These are phyloP conservation scores for Pterocles burchelli DNA, from an alignment of 2,113 vertebrate genomes.

Conservation along the genomic window DNA sequence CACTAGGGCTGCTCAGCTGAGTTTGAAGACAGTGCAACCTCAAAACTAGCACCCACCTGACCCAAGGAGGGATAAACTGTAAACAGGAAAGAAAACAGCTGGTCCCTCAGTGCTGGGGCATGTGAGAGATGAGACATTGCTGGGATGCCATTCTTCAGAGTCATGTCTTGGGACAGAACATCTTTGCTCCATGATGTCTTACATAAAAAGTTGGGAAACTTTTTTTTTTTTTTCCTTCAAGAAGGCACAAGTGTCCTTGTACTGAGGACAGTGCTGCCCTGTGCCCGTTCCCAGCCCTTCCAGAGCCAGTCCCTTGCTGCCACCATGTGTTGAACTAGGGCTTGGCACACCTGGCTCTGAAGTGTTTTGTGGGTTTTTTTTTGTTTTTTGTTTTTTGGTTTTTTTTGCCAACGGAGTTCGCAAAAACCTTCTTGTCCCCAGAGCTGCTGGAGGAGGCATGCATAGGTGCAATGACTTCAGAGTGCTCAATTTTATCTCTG, in stretches of 20 bases:
- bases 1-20: background rate
- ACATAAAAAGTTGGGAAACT: background rate
- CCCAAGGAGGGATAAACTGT: background rate
- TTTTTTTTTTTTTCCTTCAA: background rate
- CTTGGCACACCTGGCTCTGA: background rate
- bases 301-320: conserved; percentile 47
- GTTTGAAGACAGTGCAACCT: background rate
- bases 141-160: background rate
- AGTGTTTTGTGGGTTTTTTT: too few species aligned
- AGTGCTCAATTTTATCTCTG: rapidly evolving
- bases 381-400: too few species aligned
- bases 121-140: background rate
- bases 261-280: background rate
- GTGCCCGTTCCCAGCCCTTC: rapidly evolving
- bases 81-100: background rate
- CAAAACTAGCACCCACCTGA: background rate
- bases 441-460: background rate
- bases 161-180: background rate
- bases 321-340: conserved; percentile 45
- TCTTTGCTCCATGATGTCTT: background rate
- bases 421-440: rapidly evolving
- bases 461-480: rapidly evolving
- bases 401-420: background rate
- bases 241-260: background rate
- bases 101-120: background rate